These are phyloP conservation scores for Pristionchus entomophagus DNA, from an alignment of 2,888 invertebrate species.

Conservation along the genomic window DNA sequence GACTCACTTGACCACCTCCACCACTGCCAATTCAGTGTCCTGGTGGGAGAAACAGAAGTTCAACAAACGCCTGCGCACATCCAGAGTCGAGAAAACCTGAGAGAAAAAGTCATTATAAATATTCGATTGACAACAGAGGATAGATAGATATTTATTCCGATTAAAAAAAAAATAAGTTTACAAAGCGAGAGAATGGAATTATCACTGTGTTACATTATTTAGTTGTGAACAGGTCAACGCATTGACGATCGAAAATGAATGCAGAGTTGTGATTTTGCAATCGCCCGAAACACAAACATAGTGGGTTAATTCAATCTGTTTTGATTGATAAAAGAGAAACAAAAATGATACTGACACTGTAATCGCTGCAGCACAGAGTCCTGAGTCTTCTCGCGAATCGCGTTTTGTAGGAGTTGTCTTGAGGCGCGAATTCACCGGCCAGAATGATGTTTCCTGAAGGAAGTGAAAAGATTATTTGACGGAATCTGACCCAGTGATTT, in stretches of 20 bases:
- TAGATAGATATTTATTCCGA: neutral
- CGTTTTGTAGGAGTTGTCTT: conserved; percentile 25
- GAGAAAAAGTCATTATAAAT: conserved; percentile 73
- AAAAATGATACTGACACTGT: conserved; percentile 79
- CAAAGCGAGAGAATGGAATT: no score
- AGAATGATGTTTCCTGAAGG: conserved; percentile 54
- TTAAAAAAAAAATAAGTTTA: no score
- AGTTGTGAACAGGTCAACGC: neutral
- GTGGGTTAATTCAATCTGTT: no score
- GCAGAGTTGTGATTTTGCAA: neutral
- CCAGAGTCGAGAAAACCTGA: conserved; percentile 86
- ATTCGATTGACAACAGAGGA: neutral
- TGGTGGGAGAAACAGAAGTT: conserved; percentile 87
- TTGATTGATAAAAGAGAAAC: no score
- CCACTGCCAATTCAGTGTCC: conserved; percentile 90
- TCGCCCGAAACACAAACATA: neutral
- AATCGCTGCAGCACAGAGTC: conserved; percentile 93
- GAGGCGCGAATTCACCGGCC: conserved; percentile 44
- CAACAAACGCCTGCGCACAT: conserved; percentile 91
- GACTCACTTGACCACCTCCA: conserved; percentile 81
- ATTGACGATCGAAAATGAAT: neutral
- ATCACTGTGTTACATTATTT: neutral
- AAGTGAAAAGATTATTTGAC: neutral
- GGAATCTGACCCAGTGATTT: no score
- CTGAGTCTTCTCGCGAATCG: conserved; percentile 82